Percentiles rank a stretch among this genome's conserved stretches.
These are phyloP conservation scores for Drosophila ambigua DNA, from an alignment of 1,140 invertebrate genomes.

Conservation along the genomic window DNA sequence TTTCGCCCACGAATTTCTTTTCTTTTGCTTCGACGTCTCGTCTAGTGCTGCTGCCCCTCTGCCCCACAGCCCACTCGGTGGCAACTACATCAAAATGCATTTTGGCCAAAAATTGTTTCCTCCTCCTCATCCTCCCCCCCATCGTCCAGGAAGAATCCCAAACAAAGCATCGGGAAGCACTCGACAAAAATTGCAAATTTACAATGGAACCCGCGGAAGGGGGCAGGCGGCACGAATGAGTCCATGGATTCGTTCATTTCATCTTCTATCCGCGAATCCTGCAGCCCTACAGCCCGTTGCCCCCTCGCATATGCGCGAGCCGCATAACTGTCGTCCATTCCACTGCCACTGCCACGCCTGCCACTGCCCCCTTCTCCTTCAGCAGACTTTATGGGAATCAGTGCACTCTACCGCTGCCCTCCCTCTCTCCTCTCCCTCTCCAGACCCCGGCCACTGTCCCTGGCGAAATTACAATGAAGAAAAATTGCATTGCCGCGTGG, in stretches of 20 bases:
- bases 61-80: too few relatives aligned
- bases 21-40: conserved; percentile 14
- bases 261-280: conserved; percentile 14
- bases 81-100: conserved; percentile 78
- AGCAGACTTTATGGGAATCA: conserved; percentile 50
- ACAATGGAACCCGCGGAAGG: conserved; percentile 36
- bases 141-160: conserved; percentile 31
- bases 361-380: not conserved
- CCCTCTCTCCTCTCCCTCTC: not conserved
- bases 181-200: conserved; percentile 78
- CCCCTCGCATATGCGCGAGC: conserved; percentile 51
- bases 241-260: conserved; percentile 44
- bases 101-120: conserved; percentile 58
- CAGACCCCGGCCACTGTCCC: conserved; percentile 21
- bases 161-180: conserved; percentile 70
- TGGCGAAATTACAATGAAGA: conserved; percentile 76
- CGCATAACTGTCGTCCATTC: conserved; percentile 56
- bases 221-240: conserved; percentile 26
- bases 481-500: conserved; percentile 67
- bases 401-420: conserved; percentile 55
- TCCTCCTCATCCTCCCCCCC: not conserved
- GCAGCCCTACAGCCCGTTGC: not conserved
- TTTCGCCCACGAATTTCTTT: conserved; percentile 14
- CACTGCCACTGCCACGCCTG: not conserved
- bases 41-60: not conserved